Percentiles rank a stretch among this genome's conserved stretches.
Evolutionary conservation across 2,113 vertebrate species (phyloP).

Genomic region (Nanorana parkeri): DNA sequence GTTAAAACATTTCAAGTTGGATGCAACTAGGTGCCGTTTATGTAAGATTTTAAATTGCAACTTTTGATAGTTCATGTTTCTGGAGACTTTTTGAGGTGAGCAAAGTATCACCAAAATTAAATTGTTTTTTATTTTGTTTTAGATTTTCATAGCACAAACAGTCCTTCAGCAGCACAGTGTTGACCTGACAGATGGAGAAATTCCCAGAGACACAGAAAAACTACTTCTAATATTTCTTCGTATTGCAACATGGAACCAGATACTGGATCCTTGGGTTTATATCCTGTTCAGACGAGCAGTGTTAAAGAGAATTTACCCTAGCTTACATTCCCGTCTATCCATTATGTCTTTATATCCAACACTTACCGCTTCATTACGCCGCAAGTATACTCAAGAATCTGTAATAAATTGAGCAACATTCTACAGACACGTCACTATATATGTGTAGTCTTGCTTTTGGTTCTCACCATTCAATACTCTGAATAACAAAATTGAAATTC

Average conservation of each 20-base stretch:
- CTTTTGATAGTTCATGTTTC: too few species aligned
- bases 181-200: background rate
- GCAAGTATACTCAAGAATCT: slow-evolving; percentile 67
- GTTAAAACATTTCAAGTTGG: too few species aligned
- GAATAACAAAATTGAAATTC: too few species aligned
- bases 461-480: too few species aligned
- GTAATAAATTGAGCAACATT: slow-evolving; percentile 47
- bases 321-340: slow-evolving; percentile 72
- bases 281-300: slow-evolving; percentile 90
- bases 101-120: background rate
- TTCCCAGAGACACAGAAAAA: slow-evolving; percentile 60
- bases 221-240: slow-evolving; percentile 86
- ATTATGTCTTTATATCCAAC: slow-evolving; percentile 71
- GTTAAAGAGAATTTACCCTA: slow-evolving; percentile 79
- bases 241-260: slow-evolving; percentile 95
- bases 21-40: too few species aligned
- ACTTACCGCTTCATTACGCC: slow-evolving; percentile 69
- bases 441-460: too few species aligned
- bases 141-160: slow-evolving; percentile 86
- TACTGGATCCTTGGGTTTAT: slow-evolving; percentile 97
- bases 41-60: too few species aligned
- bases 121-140: background rate
- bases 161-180: slow-evolving; percentile 66
- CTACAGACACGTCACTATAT: too few species aligned
- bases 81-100: too few species aligned